Conservation (phyloP, 2,888 invertebrate genomes). For the Liposcelis brunnea region DNA sequence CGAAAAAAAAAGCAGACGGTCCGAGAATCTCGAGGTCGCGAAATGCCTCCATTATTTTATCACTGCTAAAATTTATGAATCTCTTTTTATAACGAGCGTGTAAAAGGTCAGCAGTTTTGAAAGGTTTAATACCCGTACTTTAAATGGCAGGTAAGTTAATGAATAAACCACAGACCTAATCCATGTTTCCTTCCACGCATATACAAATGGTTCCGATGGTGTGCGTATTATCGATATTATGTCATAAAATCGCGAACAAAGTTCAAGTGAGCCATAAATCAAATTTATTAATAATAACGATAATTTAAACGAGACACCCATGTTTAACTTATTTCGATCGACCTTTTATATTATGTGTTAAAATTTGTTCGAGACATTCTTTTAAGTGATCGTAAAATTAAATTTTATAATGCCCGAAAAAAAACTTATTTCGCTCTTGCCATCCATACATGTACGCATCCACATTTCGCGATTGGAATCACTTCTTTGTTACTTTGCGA, state of each 20-base stretch:
- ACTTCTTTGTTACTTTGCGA: too few relatives aligned
- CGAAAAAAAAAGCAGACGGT: too few relatives aligned
- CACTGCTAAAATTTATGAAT: neutral
- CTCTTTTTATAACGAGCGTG: constrained; percentile 10
- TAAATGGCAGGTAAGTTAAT: constrained; percentile 8
- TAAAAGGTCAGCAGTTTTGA: constrained; percentile 12
- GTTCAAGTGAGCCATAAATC: constrained; percentile 3
- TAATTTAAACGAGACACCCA: neutral
- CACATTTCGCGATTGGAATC: too few relatives aligned
- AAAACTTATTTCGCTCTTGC: too few relatives aligned
- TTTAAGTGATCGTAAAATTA: constrained; percentile 8
- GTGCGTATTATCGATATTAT: neutral
- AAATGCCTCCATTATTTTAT: too few relatives aligned
- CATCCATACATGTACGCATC: too few relatives aligned
- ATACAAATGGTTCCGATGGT: too few relatives aligned
- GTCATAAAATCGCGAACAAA: constrained; percentile 3
- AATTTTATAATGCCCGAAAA: constrained; percentile 5
- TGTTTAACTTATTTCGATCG: neutral
- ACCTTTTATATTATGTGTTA: constrained; percentile 3
- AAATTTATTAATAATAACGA: constrained; percentile 4
- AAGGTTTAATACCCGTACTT: constrained; percentile 12
- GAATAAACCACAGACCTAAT: constrained; percentile 3
- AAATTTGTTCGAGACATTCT: constrained; percentile 8
- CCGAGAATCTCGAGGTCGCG: too few relatives aligned
- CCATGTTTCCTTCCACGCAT: constrained; percentile 6